Conservation (phyloP, 92 coral and sea anemone genomes). For the Phenganax stokvisi region DNA sequence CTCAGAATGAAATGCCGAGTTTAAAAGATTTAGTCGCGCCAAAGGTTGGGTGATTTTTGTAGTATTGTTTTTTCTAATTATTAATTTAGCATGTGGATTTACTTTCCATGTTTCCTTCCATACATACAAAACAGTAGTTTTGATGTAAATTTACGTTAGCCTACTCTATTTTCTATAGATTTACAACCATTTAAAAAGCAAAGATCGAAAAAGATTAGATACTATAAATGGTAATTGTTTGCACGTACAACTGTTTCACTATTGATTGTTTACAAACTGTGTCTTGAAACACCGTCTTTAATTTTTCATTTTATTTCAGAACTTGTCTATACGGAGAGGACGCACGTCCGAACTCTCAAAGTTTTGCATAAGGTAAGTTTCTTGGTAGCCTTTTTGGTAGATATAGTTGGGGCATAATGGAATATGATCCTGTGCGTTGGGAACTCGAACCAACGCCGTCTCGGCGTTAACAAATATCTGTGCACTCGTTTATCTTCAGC, state of each 20-base stretch:
- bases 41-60: conserved; percentile 47
- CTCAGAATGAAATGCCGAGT: conserved; percentile 68
- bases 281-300: too few species aligned
- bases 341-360: conserved; percentile 93
- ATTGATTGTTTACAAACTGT: too few species aligned
- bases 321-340: conserved; percentile 93
- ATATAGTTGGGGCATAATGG: not conserved
- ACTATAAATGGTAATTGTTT: conserved; percentile 71
- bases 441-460: too few species aligned
- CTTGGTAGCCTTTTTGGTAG: not conserved
- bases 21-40: conserved; percentile 84
- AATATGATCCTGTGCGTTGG: too few species aligned
- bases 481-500: too few species aligned
- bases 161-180: conserved; percentile 43
- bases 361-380: conserved; percentile 80
- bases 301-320: conserved; percentile 47
- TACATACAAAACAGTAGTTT: not conserved
- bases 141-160: not conserved
- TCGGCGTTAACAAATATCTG: too few species aligned
- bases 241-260: too few species aligned
- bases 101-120: too few species aligned
- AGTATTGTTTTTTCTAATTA: not conserved
- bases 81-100: not conserved
- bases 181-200: conserved; percentile 63
- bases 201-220: conserved; percentile 91